These are phyloP conservation scores for Hyles lineata DNA, from an alignment of 2,888 invertebrate genomes.

Conservation along the genomic window DNA sequence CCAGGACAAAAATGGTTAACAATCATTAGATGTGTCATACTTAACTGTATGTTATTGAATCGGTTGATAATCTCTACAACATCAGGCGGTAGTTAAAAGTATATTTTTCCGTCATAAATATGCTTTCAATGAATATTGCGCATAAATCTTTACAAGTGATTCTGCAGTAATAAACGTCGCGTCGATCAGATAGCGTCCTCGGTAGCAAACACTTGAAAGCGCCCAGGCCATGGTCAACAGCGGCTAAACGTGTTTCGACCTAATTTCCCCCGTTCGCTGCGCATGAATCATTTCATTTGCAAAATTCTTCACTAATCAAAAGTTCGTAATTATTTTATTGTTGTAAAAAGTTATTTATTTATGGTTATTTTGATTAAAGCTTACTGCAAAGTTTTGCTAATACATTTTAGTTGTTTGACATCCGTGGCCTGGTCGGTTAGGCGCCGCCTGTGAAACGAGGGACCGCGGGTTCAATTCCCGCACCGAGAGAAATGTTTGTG, in stretches of 20 bases:
- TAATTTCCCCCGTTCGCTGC: slow-evolving; percentile 42
- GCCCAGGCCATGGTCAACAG: slow-evolving; percentile 47
- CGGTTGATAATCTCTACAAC: background rate
- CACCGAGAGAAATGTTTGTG: too few relatives aligned
- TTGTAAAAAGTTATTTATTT: background rate
- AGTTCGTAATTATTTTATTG: background rate
- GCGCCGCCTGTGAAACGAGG: too few relatives aligned
- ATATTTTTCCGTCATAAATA: slow-evolving; percentile 8
- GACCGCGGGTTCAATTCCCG: too few relatives aligned
- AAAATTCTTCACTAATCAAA: background rate
- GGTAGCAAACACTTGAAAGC: slow-evolving; percentile 48
- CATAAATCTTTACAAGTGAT: slow-evolving; percentile 31
- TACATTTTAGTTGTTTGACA: too few relatives aligned
- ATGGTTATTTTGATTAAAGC: too few relatives aligned
- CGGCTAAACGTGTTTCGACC: slow-evolving; percentile 46
- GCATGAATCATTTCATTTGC: slow-evolving; percentile 27
- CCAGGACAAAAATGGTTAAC: too few relatives aligned
- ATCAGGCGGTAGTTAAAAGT: background rate
- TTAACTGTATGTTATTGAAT: too few relatives aligned
- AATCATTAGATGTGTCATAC: too few relatives aligned
- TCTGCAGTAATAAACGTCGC: slow-evolving; percentile 33
- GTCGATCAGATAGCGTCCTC: slow-evolving; percentile 43
- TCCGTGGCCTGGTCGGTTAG: too few relatives aligned
- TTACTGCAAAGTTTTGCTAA: too few relatives aligned
- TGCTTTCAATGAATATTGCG: slow-evolving; percentile 17